Evolutionary conservation across 2,797 vertebrate species (phyloP).

Genomic region (Aplochiton taeniatus): DNA sequence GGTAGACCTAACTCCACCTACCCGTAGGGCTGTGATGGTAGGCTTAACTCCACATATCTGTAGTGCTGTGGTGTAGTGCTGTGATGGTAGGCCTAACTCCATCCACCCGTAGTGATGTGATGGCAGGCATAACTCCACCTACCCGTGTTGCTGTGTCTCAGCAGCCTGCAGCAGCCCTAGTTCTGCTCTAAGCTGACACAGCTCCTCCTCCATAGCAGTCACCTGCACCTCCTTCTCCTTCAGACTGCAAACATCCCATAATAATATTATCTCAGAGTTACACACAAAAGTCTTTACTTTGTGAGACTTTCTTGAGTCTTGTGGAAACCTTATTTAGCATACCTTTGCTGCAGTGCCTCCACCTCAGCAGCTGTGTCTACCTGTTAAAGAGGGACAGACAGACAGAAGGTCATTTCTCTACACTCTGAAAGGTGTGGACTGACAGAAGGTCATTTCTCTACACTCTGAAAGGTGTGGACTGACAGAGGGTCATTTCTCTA

Average conservation of each 20-base stretch:
- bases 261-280: too few relatives aligned
- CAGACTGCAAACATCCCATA: constrained; percentile 62
- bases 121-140: not conserved
- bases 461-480: constrained; percentile 6
- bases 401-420: constrained; percentile 19
- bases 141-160: constrained; percentile 25
- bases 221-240: constrained; percentile 75
- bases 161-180: constrained; percentile 23
- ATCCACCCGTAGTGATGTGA: too few relatives aligned
- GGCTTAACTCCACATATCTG: too few relatives aligned
- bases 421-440: constrained; percentile 1
- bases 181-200: constrained; percentile 64
- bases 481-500: constrained; percentile 19
- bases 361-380: constrained; percentile 62
- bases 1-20: too few relatives aligned
- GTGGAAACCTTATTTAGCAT: constrained; percentile 19
- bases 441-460: constrained; percentile 17
- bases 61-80: too few relatives aligned
- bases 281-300: too few relatives aligned
- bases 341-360: constrained; percentile 75
- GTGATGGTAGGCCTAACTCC: too few relatives aligned
- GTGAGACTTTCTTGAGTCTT: not conserved
- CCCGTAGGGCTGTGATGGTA: too few relatives aligned
- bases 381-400: constrained; percentile 63
- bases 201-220: constrained; percentile 71